A percentile compares a stretch with the other conserved stretches of the same genome.
phyloP scores from a whole-genome alignment of 2,797 vertebrate species.

The Basileuterus tristriatus region DNA sequence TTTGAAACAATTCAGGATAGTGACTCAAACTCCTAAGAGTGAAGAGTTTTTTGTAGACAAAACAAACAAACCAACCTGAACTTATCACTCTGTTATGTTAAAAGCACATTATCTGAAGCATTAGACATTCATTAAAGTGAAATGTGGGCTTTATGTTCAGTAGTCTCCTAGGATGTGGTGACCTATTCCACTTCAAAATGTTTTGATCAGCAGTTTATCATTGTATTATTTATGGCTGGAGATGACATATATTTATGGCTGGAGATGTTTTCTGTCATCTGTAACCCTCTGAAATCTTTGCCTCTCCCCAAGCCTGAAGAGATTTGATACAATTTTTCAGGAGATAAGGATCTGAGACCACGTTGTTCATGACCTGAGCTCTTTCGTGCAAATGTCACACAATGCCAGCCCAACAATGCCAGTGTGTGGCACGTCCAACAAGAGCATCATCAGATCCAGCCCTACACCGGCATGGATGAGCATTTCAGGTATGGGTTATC shows the following conservation, averaged over 20 bases:
- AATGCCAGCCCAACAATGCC: background rate
- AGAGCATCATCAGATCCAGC: background rate
- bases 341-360: background rate
- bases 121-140: background rate
- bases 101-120: background rate
- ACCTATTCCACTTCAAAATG: background rate
- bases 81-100: background rate
- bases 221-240: background rate
- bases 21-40: background rate
- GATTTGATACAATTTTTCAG: background rate
- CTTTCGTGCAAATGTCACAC: background rate
- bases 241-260: rapidly evolving
- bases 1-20: background rate
- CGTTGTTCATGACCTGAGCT: background rate
- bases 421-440: background rate
- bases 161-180: background rate
- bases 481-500: background rate
- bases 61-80: background rate
- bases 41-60: background rate
- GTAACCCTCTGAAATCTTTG: background rate
- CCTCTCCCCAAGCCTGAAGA: background rate
- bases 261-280: background rate
- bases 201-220: background rate
- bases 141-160: background rate
- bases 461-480: background rate